Evolutionary conservation across 2,113 vertebrate species (phyloP).

Genomic region (Phalacrocorax brasilianus): DNA sequence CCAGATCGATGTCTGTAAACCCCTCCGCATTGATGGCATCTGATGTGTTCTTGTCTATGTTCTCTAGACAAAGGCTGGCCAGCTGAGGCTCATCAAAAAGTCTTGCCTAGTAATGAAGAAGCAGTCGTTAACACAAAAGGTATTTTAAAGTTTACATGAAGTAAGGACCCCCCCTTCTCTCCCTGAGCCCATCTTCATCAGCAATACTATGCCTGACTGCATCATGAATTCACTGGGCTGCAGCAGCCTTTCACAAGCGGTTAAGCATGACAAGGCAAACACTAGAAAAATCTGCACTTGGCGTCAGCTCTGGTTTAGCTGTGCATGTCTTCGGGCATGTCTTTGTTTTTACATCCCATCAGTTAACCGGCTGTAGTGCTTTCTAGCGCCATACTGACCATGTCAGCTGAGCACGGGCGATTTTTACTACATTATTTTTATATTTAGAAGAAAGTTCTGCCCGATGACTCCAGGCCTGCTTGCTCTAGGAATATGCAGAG

Average conservation of each 20-base stretch:
- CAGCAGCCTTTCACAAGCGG: background rate
- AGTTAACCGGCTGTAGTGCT: background rate
- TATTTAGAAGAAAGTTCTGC: background rate
- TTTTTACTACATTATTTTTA: background rate
- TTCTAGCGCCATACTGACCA: background rate
- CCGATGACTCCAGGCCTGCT: background rate
- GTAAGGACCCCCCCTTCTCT: background rate
- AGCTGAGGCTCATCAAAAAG: constrained; percentile 96
- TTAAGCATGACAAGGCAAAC: constrained; percentile 14
- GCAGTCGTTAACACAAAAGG: background rate
- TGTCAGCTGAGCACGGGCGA: background rate
- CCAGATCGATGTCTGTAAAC: constrained; percentile 94
- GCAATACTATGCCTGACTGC: background rate
- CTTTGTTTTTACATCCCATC: background rate
- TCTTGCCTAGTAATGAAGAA: constrained; percentile 77
- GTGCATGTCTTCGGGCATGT: constrained; percentile 11
- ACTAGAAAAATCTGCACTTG: background rate
- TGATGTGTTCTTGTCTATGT: constrained; percentile 95
- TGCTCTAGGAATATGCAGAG: background rate
- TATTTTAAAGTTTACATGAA: background rate
- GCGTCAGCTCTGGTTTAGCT: background rate
- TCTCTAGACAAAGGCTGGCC: constrained; percentile 95
- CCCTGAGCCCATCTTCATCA: background rate
- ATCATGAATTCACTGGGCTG: background rate
- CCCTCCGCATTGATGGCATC: constrained; percentile 94